phyloP scores from a whole-genome alignment of 2,888 invertebrate species.

The Sinodicranocentrus sp. region DNA sequence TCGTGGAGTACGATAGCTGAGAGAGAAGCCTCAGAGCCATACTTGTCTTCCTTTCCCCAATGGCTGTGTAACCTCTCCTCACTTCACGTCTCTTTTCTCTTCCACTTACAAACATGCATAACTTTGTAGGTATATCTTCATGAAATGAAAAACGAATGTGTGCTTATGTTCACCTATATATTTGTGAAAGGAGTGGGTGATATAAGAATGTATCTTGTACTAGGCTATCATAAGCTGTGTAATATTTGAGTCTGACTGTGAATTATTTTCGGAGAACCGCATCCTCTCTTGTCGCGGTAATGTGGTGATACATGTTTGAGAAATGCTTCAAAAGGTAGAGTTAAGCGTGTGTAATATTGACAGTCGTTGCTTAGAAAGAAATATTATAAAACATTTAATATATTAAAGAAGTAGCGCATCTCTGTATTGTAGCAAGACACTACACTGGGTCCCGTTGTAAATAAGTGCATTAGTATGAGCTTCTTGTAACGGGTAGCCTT shows the following conservation, averaged over 20 bases:
- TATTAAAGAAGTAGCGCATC: too few relatives aligned
- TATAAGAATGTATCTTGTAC: background rate
- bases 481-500: too few relatives aligned
- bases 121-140: background rate
- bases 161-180: background rate
- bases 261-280: constrained; percentile 47
- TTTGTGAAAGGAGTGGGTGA: background rate
- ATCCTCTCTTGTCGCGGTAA: constrained; percentile 40
- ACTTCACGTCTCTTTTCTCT: constrained; percentile 33
- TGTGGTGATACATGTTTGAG: constrained; percentile 39
- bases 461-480: too few relatives aligned
- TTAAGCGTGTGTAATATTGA: constrained; percentile 12
- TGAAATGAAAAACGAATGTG: too few relatives aligned
- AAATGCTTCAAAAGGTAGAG: constrained; percentile 5
- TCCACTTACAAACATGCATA: constrained; percentile 37
- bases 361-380: too few relatives aligned
- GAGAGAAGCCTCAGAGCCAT: constrained; percentile 61
- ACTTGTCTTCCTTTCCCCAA: constrained; percentile 65
- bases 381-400: too few relatives aligned
- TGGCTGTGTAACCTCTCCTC: constrained; percentile 50
- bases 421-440: too few relatives aligned
- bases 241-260: constrained; percentile 45
- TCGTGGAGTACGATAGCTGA: constrained; percentile 47
- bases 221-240: background rate
- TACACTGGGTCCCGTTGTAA: too few relatives aligned